Evolutionary conservation across 64 coral and sea anemone genomes (phyloP).

Genomic region (Dendrophyllia cribrosa): DNA sequence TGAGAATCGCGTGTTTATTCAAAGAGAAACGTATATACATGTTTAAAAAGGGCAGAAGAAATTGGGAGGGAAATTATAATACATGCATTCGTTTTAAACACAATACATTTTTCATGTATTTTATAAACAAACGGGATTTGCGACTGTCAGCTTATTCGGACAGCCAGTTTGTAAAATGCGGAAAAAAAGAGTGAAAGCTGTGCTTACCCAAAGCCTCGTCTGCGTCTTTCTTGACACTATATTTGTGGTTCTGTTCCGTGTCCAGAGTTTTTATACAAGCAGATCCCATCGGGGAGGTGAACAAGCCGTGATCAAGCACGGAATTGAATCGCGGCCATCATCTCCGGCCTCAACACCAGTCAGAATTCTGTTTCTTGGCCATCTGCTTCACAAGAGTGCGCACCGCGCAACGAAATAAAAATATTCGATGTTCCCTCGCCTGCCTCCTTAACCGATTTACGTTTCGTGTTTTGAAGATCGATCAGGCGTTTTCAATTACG

Average conservation of each 20-base stretch:
- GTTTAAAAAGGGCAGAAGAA: constrained; percentile 15
- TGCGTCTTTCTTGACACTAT: background rate
- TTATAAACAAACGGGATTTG: constrained; percentile 31
- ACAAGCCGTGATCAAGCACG: background rate
- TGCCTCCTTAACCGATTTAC: background rate
- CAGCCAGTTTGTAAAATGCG: background rate
- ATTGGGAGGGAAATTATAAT: constrained; percentile 8
- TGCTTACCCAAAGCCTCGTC: background rate
- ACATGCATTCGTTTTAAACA: background rate
- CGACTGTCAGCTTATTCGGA: background rate
- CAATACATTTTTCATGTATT: constrained; percentile 47
- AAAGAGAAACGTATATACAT: background rate
- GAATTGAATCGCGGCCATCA: background rate
- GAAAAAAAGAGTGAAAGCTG: background rate
- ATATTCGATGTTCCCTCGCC: background rate
- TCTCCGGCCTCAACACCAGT: too few relatives aligned
- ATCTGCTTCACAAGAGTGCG: background rate
- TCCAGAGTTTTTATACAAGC: background rate
- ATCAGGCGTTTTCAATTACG: background rate
- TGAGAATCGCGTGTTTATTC: background rate
- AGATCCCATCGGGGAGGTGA: background rate
- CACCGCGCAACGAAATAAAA: too few relatives aligned
- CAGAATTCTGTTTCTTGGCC: background rate
- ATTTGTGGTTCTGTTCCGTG: background rate
- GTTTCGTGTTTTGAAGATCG: background rate